Evolutionary conservation across 2,113 vertebrate genomes (phyloP).

Genomic region (Urocolius indicus): DNA sequence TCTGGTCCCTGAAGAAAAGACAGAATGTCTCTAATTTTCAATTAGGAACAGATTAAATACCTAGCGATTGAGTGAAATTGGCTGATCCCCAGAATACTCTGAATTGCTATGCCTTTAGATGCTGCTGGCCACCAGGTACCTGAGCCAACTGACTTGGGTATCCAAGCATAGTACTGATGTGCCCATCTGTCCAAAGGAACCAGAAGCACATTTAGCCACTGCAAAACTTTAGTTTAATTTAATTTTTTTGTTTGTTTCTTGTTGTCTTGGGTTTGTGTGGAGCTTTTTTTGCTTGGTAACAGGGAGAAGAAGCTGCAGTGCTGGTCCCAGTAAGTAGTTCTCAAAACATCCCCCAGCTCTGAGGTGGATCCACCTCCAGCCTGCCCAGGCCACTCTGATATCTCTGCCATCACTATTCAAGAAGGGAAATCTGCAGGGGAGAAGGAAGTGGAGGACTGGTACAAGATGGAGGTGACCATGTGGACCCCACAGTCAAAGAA

Average conservation of each 20-base stretch:
- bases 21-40: background rate
- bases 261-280: too few relatives aligned
- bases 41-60: background rate
- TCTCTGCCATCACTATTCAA: too few relatives aligned
- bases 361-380: too few relatives aligned
- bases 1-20: background rate
- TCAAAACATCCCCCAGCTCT: too few relatives aligned
- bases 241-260: background rate
- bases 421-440: too few relatives aligned
- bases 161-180: background rate
- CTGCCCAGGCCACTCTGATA: too few relatives aligned
- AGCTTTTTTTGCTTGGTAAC: too few relatives aligned
- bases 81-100: background rate
- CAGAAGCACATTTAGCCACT: background rate
- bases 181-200: accelerated
- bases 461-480: too few relatives aligned
- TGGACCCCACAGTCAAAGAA: too few relatives aligned
- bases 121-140: background rate
- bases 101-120: background rate
- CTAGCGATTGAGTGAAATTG: background rate
- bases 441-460: too few relatives aligned
- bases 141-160: background rate
- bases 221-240: background rate
- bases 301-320: too few relatives aligned
- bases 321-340: too few relatives aligned